phyloP scores from a whole-genome alignment of 1,140 invertebrate genomes.

The Drosophila persimilis region DNA sequence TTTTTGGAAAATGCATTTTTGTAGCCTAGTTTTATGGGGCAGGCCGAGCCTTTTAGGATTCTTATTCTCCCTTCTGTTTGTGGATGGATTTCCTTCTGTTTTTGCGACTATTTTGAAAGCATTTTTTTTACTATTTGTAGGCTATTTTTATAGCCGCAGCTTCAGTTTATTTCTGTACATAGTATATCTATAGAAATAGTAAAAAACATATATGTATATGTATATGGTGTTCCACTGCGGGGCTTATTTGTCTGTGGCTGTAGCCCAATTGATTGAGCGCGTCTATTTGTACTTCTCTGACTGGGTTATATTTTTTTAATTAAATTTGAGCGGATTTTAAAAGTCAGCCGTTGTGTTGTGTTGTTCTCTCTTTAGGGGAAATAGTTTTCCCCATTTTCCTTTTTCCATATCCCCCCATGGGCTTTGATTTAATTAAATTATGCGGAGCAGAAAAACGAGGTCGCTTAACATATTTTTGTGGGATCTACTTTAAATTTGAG shows the following conservation, averaged over 20 bases:
- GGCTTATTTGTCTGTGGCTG: constrained; percentile 72
- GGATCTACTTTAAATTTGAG: constrained; percentile 1
- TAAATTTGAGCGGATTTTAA: constrained; percentile 74
- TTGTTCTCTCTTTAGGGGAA: constrained; percentile 24
- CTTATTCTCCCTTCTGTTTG: neutral
- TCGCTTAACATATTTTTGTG: constrained; percentile 11
- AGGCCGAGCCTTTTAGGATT: neutral
- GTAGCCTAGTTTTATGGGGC: constrained; percentile 12
- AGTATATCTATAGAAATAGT: constrained; percentile 24
- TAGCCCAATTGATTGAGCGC: constrained; percentile 71
- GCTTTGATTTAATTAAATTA: constrained; percentile 60
- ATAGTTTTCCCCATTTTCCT: constrained; percentile 27
- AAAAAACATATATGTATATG: neutral
- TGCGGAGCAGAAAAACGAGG: constrained; percentile 17
- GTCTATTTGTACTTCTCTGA: constrained; percentile 55
- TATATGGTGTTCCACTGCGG: constrained; percentile 32
- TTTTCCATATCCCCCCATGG: constrained; percentile 17
- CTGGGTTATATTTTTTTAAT: constrained; percentile 60
- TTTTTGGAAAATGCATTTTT: constrained; percentile 19
- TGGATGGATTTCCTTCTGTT: constrained; percentile 6
- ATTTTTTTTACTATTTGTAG: constrained; percentile 41
- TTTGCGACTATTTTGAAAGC: constrained; percentile 7
- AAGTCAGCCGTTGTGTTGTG: constrained; percentile 48
- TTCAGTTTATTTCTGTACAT: constrained; percentile 31
- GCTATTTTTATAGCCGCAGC: constrained; percentile 40